Percentiles rank a stretch among this genome's conserved stretches.
These are phyloP conservation scores for Oncopeltus fasciatus DNA, from an alignment of 1,140 invertebrate genomes.

Conservation along the genomic window DNA sequence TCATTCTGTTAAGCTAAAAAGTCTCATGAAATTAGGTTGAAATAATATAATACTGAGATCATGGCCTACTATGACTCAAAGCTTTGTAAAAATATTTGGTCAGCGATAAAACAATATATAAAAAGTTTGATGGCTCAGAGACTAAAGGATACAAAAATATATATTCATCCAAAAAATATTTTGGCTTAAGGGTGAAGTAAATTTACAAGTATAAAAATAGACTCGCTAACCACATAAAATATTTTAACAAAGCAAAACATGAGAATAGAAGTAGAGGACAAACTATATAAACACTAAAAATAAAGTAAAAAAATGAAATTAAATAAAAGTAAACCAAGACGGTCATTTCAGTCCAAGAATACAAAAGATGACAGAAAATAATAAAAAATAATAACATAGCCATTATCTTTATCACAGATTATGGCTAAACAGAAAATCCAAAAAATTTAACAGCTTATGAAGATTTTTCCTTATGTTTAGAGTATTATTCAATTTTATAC, in stretches of 20 bases:
- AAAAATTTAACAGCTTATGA: too few species aligned
- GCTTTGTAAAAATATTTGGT: conserved; percentile 1
- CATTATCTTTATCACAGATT: too few species aligned
- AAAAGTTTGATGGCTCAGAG: too few species aligned
- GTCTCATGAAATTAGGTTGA: not conserved
- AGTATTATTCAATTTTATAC: too few species aligned
- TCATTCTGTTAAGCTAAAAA: too few species aligned
- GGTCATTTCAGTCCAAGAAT: conserved; percentile 3
- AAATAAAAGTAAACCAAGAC: not conserved
- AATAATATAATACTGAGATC: conserved; percentile 9
- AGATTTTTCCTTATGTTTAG: too few species aligned
- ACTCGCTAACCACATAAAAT: not conserved
- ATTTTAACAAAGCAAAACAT: conserved; percentile 1
- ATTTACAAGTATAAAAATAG: conserved; percentile 10
- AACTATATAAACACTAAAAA: conserved; percentile 7
- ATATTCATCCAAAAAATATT: not conserved
- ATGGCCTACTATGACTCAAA: conserved; percentile 6
- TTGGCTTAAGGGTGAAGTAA: not conserved
- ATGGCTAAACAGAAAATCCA: too few species aligned
- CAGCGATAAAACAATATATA: too few species aligned
- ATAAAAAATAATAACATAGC: too few species aligned
- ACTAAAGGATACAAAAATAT: not conserved
- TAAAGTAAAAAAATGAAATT: not conserved
- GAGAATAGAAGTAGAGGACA: conserved; percentile 11
- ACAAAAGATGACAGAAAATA: not conserved